Evolutionary conservation across 2,113 vertebrate species (phyloP).

Genomic region (Vidua macroura): DNA sequence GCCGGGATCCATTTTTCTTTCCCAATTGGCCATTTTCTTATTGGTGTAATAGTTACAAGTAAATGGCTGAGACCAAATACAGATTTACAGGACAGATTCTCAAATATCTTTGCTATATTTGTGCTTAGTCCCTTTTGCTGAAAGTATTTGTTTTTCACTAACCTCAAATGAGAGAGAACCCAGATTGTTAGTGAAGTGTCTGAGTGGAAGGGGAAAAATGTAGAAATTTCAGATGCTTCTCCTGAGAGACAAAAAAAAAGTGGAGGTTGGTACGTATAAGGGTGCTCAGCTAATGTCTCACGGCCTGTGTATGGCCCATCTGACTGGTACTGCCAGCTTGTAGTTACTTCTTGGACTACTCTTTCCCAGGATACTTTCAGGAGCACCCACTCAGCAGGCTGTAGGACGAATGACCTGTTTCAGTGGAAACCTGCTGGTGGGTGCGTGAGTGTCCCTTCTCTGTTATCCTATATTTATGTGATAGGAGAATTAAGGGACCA

Average conservation of each 20-base stretch:
- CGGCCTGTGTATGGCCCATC: background rate
- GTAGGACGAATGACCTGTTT: background rate
- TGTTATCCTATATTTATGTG: fast-evolving
- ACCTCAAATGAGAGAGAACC: background rate
- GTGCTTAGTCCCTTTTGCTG: background rate
- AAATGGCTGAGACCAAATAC: background rate
- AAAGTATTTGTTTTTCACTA: background rate
- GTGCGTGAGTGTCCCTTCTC: background rate
- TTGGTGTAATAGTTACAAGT: background rate
- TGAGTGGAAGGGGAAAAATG: background rate
- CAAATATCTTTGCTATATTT: background rate
- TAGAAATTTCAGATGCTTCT: background rate
- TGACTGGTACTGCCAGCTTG: background rate
- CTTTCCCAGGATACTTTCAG: background rate
- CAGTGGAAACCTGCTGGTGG: background rate
- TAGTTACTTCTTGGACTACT: background rate
- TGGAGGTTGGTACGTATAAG: background rate
- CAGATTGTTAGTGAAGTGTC: background rate
- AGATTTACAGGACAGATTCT: background rate
- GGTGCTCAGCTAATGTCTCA: background rate
- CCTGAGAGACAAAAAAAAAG: background rate
- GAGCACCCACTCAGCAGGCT: background rate
- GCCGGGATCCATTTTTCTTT: background rate
- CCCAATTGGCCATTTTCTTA: background rate
- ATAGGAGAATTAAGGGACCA: background rate